Percentiles rank a stretch among this genome's conserved stretches.
Conservation (phyloP, 2,888 invertebrate species). For the Hyles lineata region DNA sequence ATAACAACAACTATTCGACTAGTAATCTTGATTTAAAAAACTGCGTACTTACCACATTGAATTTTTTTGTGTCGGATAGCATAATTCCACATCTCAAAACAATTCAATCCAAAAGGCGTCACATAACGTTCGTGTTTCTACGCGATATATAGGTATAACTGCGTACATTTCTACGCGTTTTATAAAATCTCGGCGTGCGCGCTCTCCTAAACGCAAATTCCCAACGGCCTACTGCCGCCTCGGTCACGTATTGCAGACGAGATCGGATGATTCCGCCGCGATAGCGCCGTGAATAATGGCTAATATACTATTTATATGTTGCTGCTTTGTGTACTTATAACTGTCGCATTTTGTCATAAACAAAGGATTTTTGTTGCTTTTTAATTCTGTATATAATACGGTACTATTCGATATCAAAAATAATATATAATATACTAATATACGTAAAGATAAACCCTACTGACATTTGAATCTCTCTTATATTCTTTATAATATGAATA, state of each 20-base stretch:
- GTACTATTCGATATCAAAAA: too few relatives aligned
- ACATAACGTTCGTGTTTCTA: neutral
- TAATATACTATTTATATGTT: conserved; percentile 20
- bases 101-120: neutral
- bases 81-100: neutral
- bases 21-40: too few relatives aligned
- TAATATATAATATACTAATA: too few relatives aligned
- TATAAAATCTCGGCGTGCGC: conserved; percentile 2
- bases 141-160: neutral
- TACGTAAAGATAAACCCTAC: too few relatives aligned
- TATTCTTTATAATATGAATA: too few relatives aligned
- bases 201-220: conserved; percentile 12
- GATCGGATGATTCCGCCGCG: conserved; percentile 11
- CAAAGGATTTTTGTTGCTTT: neutral
- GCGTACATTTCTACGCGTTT: neutral
- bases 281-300: conserved; percentile 26
- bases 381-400: too few relatives aligned
- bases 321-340: neutral
- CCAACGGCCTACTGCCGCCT: conserved; percentile 6
- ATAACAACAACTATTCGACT: too few relatives aligned
- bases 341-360: neutral
- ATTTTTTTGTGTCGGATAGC: too few relatives aligned
- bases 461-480: too few relatives aligned
- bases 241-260: conserved; percentile 24
- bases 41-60: too few relatives aligned